Evolutionary conservation across 2,113 vertebrate genomes (phyloP).

Genomic region (Albula goreensis): DNA sequence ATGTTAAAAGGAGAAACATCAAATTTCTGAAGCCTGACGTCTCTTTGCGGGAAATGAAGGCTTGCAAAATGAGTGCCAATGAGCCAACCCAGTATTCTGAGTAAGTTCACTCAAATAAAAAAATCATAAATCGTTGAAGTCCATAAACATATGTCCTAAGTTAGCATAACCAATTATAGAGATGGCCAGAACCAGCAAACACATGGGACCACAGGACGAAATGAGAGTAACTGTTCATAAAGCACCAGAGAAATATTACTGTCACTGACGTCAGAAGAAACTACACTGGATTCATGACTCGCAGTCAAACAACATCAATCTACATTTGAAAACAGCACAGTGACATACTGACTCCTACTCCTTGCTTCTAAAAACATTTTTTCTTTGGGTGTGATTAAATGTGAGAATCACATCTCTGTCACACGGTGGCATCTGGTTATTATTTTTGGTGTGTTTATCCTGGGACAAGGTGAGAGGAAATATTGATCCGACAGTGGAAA

Average conservation of each 20-base stretch:
- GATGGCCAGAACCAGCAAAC: not conserved
- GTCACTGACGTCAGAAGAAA: not conserved
- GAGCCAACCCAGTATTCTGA: too few species aligned
- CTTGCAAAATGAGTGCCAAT: too few species aligned
- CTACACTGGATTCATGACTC: not conserved
- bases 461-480: not conserved
- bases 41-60: too few species aligned
- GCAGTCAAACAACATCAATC: not conserved
- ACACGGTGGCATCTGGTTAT: not conserved
- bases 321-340: not conserved
- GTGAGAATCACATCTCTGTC: not conserved
- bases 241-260: not conserved
- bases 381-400: not conserved
- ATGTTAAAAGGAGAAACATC: not conserved
- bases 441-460: not conserved
- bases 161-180: not conserved
- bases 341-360: not conserved
- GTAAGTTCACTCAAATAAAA: not conserved
- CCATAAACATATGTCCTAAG: not conserved
- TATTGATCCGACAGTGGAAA: not conserved
- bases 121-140: not conserved
- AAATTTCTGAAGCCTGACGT: too few species aligned
- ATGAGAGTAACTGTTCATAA: not conserved
- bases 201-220: not conserved
- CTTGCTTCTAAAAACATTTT: not conserved